Conservation (phyloP, 2,888 invertebrate genomes). For the Empis stercorea region DNA sequence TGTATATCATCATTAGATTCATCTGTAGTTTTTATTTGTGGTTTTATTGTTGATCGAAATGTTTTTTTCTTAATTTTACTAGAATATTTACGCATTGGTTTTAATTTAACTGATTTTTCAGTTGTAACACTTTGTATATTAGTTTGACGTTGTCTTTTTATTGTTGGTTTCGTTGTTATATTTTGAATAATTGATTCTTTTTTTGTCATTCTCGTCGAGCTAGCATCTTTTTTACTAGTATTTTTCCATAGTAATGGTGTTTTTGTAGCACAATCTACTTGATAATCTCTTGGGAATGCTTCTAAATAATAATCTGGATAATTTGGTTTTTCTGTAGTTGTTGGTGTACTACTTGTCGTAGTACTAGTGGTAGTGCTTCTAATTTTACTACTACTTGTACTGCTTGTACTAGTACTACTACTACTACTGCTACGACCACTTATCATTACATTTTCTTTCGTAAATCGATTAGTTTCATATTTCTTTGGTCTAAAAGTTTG, state of each 20-base stretch:
- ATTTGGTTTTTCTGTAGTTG: constrained; percentile 26
- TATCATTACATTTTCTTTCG: background rate
- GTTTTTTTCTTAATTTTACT: background rate
- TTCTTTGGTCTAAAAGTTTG: background rate
- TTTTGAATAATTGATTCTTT: background rate
- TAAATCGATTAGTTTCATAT: background rate
- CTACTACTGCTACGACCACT: no score
- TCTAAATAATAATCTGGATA: constrained; percentile 26
- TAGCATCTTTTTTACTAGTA: background rate
- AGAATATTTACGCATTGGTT: background rate
- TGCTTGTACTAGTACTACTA: no score
- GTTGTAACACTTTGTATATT: background rate
- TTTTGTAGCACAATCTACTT: background rate
- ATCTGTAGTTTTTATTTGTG: no score
- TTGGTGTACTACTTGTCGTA: background rate
- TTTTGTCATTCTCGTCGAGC: no score
- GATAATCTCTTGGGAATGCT: constrained; percentile 7
- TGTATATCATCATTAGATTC: no score
- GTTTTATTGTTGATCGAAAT: no score
- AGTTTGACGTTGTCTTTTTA: background rate
- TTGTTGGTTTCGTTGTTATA: background rate
- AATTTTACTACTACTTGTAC: no score
- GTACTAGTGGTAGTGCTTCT: no score
- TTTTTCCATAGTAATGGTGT: background rate
- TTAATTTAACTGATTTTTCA: background rate